Evolutionary conservation across 2,888 invertebrate species (phyloP), one percentile per base, ranked within the genome.

Genomic region (Mechanitis messenoides): DNA sequence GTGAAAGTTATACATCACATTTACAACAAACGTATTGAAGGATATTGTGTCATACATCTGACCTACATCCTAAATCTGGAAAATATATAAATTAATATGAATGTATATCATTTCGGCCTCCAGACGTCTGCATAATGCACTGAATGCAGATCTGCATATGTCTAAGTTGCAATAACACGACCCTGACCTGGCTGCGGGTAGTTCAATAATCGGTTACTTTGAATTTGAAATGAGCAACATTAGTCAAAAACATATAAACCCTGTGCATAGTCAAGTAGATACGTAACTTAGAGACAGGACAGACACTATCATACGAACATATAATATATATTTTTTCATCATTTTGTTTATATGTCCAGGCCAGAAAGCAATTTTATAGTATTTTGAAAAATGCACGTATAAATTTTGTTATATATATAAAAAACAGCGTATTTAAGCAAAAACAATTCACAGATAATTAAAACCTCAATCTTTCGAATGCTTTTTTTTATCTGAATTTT

Each of bases 71-170:
- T 60, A 59, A 56, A 61, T 47, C 54, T 45, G 38, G 53, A 65
- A 59, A 50, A 59, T 31, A 50, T 50, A 50, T 50, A 50, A 50
- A 50, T 58, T 31, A 55, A 59, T 56, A 56, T 59, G 56, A 62
- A 50, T 59, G 59, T 59, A 59, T 59, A 58, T 55, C 67, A 69
- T 69, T 66, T 65, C 59, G 68, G 70, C 77, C 77, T 79, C 75
- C 73, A 78, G 75, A 77, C 66, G 76, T 69, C 76, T 76, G 75
- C 73, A 78, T 79, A 72, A 75, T 79, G 71, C 71, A 74, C 68
- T 45, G 58, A 56, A 59, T 47, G 12, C 20, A 60, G 56, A 58
- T 47, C 56, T 63, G 61, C 62, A 60, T 47, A 60, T 60, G 55
- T 55, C 63, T 62, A 59, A 50, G 61, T 28, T 38, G 31, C 64